Conservation (phyloP, 2,113 vertebrate genomes). For the Pterocles burchelli region DNA sequence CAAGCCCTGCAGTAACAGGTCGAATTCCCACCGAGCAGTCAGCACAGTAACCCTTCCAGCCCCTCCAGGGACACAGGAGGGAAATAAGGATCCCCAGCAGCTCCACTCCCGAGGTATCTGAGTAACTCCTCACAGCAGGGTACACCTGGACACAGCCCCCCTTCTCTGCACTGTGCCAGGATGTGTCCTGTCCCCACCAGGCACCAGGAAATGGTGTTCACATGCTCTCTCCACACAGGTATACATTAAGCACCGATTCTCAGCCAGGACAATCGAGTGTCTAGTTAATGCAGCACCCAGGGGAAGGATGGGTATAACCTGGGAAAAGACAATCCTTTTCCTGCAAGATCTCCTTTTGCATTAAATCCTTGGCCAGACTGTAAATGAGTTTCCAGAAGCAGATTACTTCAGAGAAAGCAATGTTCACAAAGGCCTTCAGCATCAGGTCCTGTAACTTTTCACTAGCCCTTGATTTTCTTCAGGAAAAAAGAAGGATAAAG, state of each 20-base stretch:
- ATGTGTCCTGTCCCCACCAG: background rate
- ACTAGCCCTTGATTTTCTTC: background rate
- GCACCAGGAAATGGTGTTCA: background rate
- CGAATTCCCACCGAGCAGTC: fast-evolving
- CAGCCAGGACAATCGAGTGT: background rate
- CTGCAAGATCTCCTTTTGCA: background rate
- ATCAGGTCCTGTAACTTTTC: background rate
- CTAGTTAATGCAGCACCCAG: background rate
- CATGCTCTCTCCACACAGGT: background rate
- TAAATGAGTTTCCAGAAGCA: background rate
- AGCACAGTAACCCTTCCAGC: background rate
- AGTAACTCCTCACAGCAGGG: background rate
- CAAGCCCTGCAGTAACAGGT: background rate
- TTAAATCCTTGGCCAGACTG: background rate
- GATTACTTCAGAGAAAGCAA: background rate
- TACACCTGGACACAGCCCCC: background rate
- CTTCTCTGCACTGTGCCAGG: background rate
- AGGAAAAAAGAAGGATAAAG: background rate
- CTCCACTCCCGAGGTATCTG: background rate
- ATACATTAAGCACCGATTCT: fast-evolving
- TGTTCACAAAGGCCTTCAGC: background rate
- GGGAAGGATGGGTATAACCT: background rate
- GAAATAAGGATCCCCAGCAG: background rate
- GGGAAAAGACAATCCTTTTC: background rate
- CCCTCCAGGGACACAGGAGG: background rate